A percentile compares a stretch with the other conserved stretches of the same genome.
These are phyloP conservation scores for Meghimatium bilineatum DNA, from an alignment of 2,888 invertebrate species.

Conservation along the genomic window DNA sequence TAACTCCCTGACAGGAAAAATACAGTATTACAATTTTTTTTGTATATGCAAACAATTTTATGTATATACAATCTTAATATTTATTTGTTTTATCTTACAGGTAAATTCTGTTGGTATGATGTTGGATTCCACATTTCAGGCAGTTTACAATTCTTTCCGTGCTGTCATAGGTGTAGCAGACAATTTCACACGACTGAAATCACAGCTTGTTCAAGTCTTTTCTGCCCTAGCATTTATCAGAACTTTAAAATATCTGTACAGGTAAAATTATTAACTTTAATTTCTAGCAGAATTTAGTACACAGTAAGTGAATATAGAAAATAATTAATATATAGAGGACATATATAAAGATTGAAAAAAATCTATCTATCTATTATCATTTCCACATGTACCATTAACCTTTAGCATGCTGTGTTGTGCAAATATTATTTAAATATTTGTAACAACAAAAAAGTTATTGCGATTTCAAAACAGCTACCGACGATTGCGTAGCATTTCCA, in stretches of 20 bases:
- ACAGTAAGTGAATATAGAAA: neutral
- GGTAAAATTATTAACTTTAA: slow-evolving; percentile 17
- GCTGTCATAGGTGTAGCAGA: slow-evolving; percentile 97
- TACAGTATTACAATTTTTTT: too few relatives aligned
- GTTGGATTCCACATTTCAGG: slow-evolving; percentile 97
- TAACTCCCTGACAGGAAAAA: too few relatives aligned
- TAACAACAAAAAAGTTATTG: too few relatives aligned
- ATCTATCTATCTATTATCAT: too few relatives aligned
- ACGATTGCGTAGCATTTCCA: too few relatives aligned
- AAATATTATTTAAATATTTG: too few relatives aligned
- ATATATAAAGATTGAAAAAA: too few relatives aligned
- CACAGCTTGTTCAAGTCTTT: slow-evolving; percentile 90
- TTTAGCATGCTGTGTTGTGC: too few relatives aligned
- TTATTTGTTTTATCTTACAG: slow-evolving; percentile 17
- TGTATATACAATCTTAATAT: neutral
- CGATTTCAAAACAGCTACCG: too few relatives aligned
- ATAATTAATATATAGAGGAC: too few relatives aligned
- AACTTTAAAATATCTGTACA: slow-evolving; percentile 87
- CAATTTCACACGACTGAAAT: slow-evolving; percentile 90
- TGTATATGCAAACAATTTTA: too few relatives aligned
- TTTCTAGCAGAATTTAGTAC: neutral
- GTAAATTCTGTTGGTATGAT: slow-evolving; percentile 95
- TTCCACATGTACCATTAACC: too few relatives aligned
- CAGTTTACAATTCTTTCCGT: slow-evolving; percentile 94
- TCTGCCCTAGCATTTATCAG: slow-evolving; percentile 90